Percentiles rank a stretch among this genome's conserved stretches.
Conservation (phyloP, 2,888 invertebrate species). For the Diarsia mendica region DNA sequence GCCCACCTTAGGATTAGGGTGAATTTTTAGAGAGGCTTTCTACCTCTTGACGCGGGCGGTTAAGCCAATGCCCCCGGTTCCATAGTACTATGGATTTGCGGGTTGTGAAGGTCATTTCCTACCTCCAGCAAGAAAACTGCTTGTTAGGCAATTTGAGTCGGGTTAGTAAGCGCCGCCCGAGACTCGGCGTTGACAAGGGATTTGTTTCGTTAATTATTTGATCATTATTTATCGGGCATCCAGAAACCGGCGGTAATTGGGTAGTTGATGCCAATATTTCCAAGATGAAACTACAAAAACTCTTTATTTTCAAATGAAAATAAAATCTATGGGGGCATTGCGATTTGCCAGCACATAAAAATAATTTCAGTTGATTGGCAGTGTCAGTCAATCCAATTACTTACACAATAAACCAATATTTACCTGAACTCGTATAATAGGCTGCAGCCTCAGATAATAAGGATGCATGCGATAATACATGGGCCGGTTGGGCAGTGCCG, state of each 20-base stretch:
- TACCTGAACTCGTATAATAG: constrained; percentile 80
- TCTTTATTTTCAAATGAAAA: not conserved
- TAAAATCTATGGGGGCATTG: not conserved
- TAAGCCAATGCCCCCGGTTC: too few species aligned
- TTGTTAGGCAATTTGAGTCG: too few species aligned
- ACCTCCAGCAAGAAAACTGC: too few species aligned
- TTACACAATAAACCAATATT: not conserved
- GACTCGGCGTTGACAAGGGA: too few species aligned
- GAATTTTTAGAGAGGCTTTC: too few species aligned
- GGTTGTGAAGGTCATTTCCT: too few species aligned
- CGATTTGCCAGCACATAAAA: not conserved
- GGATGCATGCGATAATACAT: constrained; percentile 89
- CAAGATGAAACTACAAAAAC: not conserved
- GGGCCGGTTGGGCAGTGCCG: constrained; percentile 88
- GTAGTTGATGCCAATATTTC: not conserved
- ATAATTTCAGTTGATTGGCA: not conserved
- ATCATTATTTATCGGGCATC: not conserved
- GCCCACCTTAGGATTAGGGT: too few species aligned
- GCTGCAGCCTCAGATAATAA: constrained; percentile 80
- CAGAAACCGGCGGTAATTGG: not conserved
- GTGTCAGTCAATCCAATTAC: not conserved
- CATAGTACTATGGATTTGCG: too few species aligned
- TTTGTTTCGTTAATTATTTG: not conserved
- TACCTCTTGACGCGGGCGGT: too few species aligned
- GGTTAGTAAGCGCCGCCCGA: too few species aligned